Conservation (phyloP, 2,888 invertebrate genomes). For the Lithophane leautieri region DNA sequence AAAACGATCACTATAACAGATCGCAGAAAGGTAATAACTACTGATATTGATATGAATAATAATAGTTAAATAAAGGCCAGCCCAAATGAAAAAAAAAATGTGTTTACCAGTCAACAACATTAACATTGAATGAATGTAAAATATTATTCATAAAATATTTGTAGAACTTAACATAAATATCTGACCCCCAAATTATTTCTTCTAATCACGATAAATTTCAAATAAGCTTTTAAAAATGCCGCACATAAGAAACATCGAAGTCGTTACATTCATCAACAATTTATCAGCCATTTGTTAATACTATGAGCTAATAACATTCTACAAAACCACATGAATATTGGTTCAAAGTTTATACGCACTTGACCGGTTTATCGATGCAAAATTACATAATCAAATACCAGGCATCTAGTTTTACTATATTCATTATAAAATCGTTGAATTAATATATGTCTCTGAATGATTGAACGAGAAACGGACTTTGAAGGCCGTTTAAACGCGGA, state of each 20-base stretch:
- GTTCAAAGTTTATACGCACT: slow-evolving; percentile 52
- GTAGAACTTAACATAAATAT: slow-evolving; percentile 36
- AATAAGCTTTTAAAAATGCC: slow-evolving; percentile 32
- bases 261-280: slow-evolving; percentile 32
- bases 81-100: slow-evolving; percentile 8
- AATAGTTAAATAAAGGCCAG: neutral
- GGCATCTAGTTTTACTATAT: slow-evolving; percentile 37
- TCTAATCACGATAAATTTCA: slow-evolving; percentile 47
- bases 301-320: slow-evolving; percentile 46
- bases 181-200: slow-evolving; percentile 39
- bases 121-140: slow-evolving; percentile 14
- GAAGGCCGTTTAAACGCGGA: slow-evolving; percentile 50
- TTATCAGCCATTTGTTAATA: slow-evolving; percentile 31
- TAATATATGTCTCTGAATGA: slow-evolving; percentile 25
- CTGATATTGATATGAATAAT: neutral
- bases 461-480: slow-evolving; percentile 27
- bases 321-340: slow-evolving; percentile 43
- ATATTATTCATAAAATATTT: slow-evolving; percentile 17
- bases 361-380: slow-evolving; percentile 59
- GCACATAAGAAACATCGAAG: slow-evolving; percentile 22
- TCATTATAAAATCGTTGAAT: slow-evolving; percentile 36
- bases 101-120: neutral
- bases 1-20: neutral
- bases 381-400: slow-evolving; percentile 62
- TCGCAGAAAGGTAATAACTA: neutral